Conservation (phyloP, 1,140 invertebrate species). For the Geopemphigus sp. region DNA sequence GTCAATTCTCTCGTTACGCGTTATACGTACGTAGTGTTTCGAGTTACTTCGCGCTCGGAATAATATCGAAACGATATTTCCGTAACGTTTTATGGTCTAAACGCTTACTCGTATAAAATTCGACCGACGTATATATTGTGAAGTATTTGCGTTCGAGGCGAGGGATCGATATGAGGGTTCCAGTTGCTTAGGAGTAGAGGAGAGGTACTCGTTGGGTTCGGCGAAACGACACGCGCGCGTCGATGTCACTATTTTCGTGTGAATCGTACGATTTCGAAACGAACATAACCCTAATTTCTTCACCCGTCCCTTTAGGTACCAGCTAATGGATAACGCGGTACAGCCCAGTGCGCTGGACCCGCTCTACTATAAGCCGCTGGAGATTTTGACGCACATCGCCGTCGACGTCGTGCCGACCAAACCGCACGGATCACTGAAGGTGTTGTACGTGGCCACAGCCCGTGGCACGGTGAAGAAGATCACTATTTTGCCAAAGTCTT, state of each 20-base stretch:
- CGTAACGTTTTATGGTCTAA: neutral
- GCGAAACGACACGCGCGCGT: neutral
- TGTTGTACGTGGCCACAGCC: conserved; percentile 77
- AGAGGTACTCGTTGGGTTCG: neutral
- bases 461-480: conserved; percentile 78
- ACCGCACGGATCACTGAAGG: conserved; percentile 63
- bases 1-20: neutral
- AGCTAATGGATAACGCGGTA: conserved; percentile 84
- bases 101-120: neutral
- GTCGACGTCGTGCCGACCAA: conserved; percentile 73
- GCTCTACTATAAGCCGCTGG: conserved; percentile 67
- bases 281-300: too few species aligned
- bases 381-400: conserved; percentile 76
- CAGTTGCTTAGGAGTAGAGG: neutral
- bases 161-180: neutral
- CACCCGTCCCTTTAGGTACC: conserved; percentile 64
- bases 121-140: neutral
- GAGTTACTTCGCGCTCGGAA: neutral
- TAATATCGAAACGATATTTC: neutral
- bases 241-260: neutral
- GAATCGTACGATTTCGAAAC: neutral
- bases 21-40: neutral
- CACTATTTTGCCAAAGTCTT: conserved; percentile 66
- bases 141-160: neutral
- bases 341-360: conserved; percentile 70